These are phyloP conservation scores for Lagocephalus sceleratus DNA, from an alignment of 2,797 vertebrate species.

Conservation along the genomic window DNA sequence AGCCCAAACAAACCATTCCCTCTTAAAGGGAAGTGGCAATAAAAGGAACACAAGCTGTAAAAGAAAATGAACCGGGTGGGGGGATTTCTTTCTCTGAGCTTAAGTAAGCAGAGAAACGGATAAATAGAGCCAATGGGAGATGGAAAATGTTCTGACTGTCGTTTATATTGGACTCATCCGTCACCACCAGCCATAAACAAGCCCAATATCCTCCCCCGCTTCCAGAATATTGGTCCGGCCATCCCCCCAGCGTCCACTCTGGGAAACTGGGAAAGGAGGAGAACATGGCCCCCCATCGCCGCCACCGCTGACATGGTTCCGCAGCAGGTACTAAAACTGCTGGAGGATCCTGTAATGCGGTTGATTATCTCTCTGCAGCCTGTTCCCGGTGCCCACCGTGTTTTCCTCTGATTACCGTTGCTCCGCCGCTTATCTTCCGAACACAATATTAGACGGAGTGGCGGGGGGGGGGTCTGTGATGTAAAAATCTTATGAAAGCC, in stretches of 20 bases:
- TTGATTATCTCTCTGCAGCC: conserved; percentile 24
- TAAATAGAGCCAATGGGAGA: conserved; percentile 26
- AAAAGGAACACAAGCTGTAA: conserved; percentile 26
- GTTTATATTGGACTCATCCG: conserved; percentile 43
- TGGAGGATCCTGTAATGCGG: conserved; percentile 5
- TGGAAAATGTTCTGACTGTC: conserved; percentile 19
- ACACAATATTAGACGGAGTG: conserved; percentile 51
- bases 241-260: conserved; percentile 19
- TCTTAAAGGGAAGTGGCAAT: conserved; percentile 12
- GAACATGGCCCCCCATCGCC: conserved; percentile 18
- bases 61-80: not conserved
- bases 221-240: conserved; percentile 34
- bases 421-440: conserved; percentile 55
- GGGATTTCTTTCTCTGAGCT: conserved; percentile 7
- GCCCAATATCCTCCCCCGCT: conserved; percentile 16
- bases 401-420: conserved; percentile 41
- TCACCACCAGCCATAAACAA: conserved; percentile 39
- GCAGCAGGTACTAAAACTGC: not conserved
- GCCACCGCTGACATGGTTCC: conserved; percentile 6
- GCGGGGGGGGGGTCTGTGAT: conserved; percentile 48
- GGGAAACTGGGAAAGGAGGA: conserved; percentile 3
- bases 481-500: conserved; percentile 66
- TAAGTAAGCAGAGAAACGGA: conserved; percentile 5
- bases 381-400: not conserved
- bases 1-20: not conserved